Base-by-base conservation (phyloP, 2,113 vertebrate genomes). In the Bothrops jararaca region DNA sequence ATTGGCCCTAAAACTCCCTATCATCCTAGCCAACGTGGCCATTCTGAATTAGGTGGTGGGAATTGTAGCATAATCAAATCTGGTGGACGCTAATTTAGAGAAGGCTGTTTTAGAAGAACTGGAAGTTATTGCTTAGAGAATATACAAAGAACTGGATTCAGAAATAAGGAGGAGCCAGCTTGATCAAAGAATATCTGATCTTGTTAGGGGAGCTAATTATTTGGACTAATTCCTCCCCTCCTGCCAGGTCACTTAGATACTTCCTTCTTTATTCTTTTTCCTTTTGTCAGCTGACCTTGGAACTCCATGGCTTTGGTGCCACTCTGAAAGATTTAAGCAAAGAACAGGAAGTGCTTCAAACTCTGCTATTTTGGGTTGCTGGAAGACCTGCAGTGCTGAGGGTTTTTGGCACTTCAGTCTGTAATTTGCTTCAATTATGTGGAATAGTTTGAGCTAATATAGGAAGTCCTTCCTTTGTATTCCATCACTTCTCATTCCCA, bases 261-360 rank as follows among this genome's bases (percentile, higher is more conserved):
- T 88, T 89, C 26, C 26, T 34, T 54, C 29, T 80, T 85, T 50
- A 34, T 45, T 22, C 29, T 60, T 64, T 89, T 89, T 22, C 34
- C 18, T n/a, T 53, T 64, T n/a, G 42, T 64, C 74, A 90, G 89
- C 48, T 93, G 89, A 86, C 45, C n/a, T 64, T 45, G 45, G 89
- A 90, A 89, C 64, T 60, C 74, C 53, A 9, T 29, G n/a, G 23
- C 29, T 93, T 93, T 53, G 42, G 74, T 90, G 92, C 92, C 92
- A 93, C 86, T 86, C 54, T 50, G 39, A 64, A 64, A 64, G 56
- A 53, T 52, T 90, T 53, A 90, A 86, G 89, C 89, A 93, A 80
- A 58, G 54, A 92, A 90, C 26, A 85, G 45, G 64, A 93, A 93
- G 89, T 93, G 88, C 74, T 93, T 90, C 15, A 86, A 86, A 42